Conservation (phyloP, 2,797 vertebrate species). For the Parambassis ranga region DNA sequence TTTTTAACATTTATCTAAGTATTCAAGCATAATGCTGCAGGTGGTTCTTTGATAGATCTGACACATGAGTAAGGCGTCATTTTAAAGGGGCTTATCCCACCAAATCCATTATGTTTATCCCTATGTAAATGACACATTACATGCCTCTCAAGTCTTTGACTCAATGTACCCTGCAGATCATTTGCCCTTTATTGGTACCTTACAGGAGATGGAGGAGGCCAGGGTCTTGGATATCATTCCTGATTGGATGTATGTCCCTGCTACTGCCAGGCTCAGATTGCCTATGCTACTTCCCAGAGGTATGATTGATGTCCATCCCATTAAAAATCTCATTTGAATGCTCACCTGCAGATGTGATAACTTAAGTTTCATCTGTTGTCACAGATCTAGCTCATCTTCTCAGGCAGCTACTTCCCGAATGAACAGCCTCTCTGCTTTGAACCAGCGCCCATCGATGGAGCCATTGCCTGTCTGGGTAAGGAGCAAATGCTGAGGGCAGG, state of each 20-base stretch:
- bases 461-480: conserved; percentile 60
- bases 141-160: too few species aligned
- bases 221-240: conserved; percentile 68
- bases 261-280: conserved; percentile 58
- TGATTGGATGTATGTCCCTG: conserved; percentile 70
- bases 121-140: too few species aligned
- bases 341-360: not conserved
- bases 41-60: too few species aligned
- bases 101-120: too few species aligned
- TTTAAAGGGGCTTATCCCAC: too few species aligned
- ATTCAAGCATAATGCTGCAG: too few species aligned
- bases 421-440: conserved; percentile 19
- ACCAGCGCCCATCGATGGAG: conserved; percentile 39
- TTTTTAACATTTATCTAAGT: too few species aligned
- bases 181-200: conserved; percentile 65
- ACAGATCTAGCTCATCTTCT: conserved; percentile 48
- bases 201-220: conserved; percentile 75
- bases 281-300: conserved; percentile 66
- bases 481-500: conserved; percentile 86
- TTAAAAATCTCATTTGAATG: not conserved
- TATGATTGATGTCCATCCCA: conserved; percentile 11
- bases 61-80: too few species aligned
- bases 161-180: conserved; percentile 71
- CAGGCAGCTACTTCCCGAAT: conserved; percentile 22
- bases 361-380: conserved; percentile 5